These are phyloP conservation scores for Nemopilema nomurai DNA, from an alignment of 30 jellyfish, hydroid and myxozoan species.

Conservation along the genomic window DNA sequence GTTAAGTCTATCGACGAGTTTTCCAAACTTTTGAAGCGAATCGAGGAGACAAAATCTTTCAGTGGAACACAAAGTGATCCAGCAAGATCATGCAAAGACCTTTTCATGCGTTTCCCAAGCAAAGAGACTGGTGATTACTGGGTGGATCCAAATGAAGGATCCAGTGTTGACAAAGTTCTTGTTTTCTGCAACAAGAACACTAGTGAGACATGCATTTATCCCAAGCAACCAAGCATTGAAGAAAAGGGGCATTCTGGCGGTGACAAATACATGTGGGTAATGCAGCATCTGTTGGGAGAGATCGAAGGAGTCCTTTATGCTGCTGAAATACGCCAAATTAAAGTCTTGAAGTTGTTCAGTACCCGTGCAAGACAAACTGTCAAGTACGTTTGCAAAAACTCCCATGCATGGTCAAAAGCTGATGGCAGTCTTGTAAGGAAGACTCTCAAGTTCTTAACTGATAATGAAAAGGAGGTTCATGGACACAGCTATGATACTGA, in stretches of 20 bases:
- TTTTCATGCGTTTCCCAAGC: slow-evolving; percentile 65
- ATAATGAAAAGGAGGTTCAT: slow-evolving; percentile 71
- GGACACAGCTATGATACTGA: slow-evolving; percentile 54
- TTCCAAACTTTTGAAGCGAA: slow-evolving; percentile 56
- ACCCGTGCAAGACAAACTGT: slow-evolving; percentile 80
- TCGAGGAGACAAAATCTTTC: slow-evolving; percentile 63
- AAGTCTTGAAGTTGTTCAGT: slow-evolving; percentile 85
- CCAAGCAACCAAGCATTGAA: slow-evolving; percentile 79
- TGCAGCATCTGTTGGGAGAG: slow-evolving; percentile 75
- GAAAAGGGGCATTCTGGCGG: slow-evolving; percentile 85
- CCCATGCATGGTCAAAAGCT: slow-evolving; percentile 75
- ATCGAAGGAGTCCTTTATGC: slow-evolving; percentile 88
- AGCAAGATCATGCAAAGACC: slow-evolving; percentile 89
- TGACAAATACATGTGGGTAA: slow-evolving; percentile 83
- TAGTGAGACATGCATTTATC: slow-evolving; percentile 85
- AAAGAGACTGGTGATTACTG: slow-evolving; percentile 87
- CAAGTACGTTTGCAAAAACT: slow-evolving; percentile 82
- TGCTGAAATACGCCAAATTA: slow-evolving; percentile 83
- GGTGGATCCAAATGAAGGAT: slow-evolving; percentile 97
- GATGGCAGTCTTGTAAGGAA: slow-evolving; percentile 50
- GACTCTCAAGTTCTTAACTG: slow-evolving; percentile 71
- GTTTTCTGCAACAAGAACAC: slow-evolving; percentile 81
- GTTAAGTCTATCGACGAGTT: slow-evolving; percentile 64
- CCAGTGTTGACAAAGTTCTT: slow-evolving; percentile 73
- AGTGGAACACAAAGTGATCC: slow-evolving; percentile 84